These are phyloP conservation scores for Lineus longissimus DNA, from an alignment of 1,140 invertebrate species.

Conservation along the genomic window DNA sequence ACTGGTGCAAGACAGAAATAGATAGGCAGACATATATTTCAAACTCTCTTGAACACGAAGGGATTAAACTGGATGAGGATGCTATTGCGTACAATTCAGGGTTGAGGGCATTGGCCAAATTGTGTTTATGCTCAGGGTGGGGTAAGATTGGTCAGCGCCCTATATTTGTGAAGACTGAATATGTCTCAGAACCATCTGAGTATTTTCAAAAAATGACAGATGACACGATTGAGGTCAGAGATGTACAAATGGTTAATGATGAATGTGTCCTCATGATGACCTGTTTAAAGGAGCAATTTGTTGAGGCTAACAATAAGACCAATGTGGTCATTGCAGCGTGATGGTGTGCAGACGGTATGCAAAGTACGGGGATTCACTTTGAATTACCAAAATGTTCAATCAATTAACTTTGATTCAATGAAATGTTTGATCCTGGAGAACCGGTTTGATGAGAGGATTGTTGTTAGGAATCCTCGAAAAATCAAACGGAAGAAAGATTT, in stretches of 20 bases:
- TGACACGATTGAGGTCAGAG: slow-evolving; percentile 14
- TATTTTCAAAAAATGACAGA: slow-evolving; percentile 36
- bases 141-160: slow-evolving; percentile 28
- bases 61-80: slow-evolving; percentile 39
- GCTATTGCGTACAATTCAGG: slow-evolving; percentile 47
- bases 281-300: background rate
- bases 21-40: slow-evolving; percentile 35
- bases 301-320: slow-evolving; percentile 16
- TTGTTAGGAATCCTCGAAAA: too few relatives aligned
- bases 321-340: slow-evolving; percentile 43
- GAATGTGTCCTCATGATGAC: slow-evolving; percentile 16
- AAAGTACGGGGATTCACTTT: too few relatives aligned
- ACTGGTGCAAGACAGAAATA: slow-evolving; percentile 13
- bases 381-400: too few relatives aligned
- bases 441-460: too few relatives aligned
- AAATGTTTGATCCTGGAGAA: too few relatives aligned
- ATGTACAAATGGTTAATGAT: slow-evolving; percentile 22
- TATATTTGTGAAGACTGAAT: slow-evolving; percentile 30
- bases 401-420: too few relatives aligned
- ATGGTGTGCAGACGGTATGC: too few relatives aligned
- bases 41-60: slow-evolving; percentile 41
- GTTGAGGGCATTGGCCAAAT: slow-evolving; percentile 25
- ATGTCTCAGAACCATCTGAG: slow-evolving; percentile 26
- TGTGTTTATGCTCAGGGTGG: slow-evolving; percentile 31
- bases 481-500: too few relatives aligned